These are phyloP conservation scores for Lasioglossum marginatum DNA, from an alignment of 2,888 invertebrate species.

Conservation along the genomic window DNA sequence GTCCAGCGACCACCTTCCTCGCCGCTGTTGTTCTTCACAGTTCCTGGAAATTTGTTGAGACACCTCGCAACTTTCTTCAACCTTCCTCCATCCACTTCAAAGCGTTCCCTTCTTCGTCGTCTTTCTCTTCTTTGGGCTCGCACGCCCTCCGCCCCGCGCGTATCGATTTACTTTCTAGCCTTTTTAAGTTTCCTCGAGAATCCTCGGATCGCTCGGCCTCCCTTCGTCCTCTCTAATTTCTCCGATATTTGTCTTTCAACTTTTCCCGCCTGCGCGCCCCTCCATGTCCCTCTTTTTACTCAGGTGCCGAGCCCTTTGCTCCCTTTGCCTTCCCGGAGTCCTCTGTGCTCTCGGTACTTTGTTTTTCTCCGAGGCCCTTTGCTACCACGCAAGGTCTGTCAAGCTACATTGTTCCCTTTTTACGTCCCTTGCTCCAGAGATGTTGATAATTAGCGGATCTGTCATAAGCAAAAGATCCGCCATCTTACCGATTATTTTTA, in stretches of 20 bases:
- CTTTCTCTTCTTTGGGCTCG: not conserved
- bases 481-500: not conserved
- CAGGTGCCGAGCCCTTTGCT: not conserved
- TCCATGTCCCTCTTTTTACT: not conserved
- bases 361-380: not conserved
- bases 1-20: slow-evolving; percentile 13
- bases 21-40: slow-evolving; percentile 23
- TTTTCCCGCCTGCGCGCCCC: not conserved
- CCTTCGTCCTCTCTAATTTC: slow-evolving; percentile 33
- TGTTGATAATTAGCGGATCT: not conserved
- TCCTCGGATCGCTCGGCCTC: slow-evolving; percentile 19
- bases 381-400: not conserved
- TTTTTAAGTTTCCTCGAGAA: slow-evolving; percentile 35
- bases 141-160: not conserved
- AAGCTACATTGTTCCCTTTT: not conserved
- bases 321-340: not conserved
- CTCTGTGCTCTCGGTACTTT: not conserved
- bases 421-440: not conserved
- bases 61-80: slow-evolving; percentile 38
- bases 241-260: slow-evolving; percentile 40
- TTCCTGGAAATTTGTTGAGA: slow-evolving; percentile 39
- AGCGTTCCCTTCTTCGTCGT: slow-evolving; percentile 3
- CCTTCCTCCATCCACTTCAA: not conserved
- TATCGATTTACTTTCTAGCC: slow-evolving; percentile 36
- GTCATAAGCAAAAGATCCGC: not conserved